These are phyloP conservation scores for Apostichopus leukothele DNA, from an alignment of 53 echinoderm and acorn worm genomes.

Conservation along the genomic window DNA sequence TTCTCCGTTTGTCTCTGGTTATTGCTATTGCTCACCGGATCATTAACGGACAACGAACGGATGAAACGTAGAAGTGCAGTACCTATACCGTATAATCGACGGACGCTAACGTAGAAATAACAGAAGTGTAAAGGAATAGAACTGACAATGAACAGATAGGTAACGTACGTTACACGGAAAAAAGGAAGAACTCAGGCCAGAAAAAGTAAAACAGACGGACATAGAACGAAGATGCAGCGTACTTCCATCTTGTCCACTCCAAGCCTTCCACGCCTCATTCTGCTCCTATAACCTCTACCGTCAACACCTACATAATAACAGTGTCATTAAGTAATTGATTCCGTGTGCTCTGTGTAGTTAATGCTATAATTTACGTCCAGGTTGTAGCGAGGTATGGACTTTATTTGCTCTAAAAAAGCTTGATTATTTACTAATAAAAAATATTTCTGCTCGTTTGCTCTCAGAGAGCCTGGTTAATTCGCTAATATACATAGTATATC, in stretches of 20 bases:
- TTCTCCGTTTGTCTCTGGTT: conserved; percentile 4
- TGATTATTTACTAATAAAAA: no score
- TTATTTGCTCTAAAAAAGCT: no score
- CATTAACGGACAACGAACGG: conserved; percentile 21
- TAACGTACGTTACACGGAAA: conserved; percentile 22
- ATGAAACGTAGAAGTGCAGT: conserved; percentile 31
- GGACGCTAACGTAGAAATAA: conserved; percentile 22
- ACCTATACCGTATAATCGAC: conserved; percentile 21
- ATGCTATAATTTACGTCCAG: no score
- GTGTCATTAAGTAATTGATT: no score
- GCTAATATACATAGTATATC: no score
- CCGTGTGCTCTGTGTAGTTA: no score
- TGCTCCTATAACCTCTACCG: no score
- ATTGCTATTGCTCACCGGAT: conserved; percentile 36
- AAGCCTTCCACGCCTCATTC: no score
- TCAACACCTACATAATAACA: no score
- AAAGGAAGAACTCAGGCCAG: not conserved
- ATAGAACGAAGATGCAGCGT: conserved; percentile 20
- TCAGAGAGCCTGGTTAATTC: no score
- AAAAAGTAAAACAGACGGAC: not conserved
- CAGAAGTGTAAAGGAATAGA: conserved; percentile 8
- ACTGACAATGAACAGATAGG: conserved; percentile 33
- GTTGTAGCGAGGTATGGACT: no score
- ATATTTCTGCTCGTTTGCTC: no score
- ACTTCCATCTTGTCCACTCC: conserved; percentile 8